These are phyloP conservation scores for Alces alces DNA, from an alignment of 2,113 vertebrate species.

Conservation along the genomic window DNA sequence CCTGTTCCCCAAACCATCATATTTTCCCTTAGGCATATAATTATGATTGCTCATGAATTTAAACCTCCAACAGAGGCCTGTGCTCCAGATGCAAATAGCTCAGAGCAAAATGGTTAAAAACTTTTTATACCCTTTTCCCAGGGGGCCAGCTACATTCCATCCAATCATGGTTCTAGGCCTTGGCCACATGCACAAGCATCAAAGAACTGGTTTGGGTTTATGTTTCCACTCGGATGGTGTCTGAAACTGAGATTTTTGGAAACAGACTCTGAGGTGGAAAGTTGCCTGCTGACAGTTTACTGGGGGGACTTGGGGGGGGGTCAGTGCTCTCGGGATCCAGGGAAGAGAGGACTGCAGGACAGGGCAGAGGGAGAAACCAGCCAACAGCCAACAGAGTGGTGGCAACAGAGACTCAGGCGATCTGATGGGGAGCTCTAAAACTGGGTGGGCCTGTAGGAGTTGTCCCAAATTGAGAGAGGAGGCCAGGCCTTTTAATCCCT, in stretches of 20 bases:
- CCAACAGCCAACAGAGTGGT: neutral
- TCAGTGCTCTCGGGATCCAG: neutral
- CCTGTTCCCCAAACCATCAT: neutral
- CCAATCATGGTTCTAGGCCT: slow-evolving; percentile 39
- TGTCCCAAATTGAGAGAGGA: neutral
- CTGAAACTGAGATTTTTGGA: slow-evolving; percentile 12
- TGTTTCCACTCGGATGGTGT: neutral
- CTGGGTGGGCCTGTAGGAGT: neutral
- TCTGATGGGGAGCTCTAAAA: neutral
- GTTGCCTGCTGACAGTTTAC: neutral
- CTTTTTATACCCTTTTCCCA: slow-evolving; percentile 50
- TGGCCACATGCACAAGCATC: neutral
- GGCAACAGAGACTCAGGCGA: neutral
- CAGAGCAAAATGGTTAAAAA: slow-evolving; percentile 44
- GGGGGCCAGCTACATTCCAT: slow-evolving; percentile 33
- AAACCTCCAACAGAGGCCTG: slow-evolving; percentile 49
- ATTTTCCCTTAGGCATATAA: slow-evolving; percentile 31
- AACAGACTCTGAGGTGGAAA: slow-evolving; percentile 23
- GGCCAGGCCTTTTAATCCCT: neutral
- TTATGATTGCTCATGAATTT: slow-evolving; percentile 40
- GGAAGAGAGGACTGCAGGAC: neutral
- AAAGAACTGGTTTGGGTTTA: neutral
- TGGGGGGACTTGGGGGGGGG: rapidly evolving
- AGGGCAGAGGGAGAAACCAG: neutral
- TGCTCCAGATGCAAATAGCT: slow-evolving; percentile 62